Base-by-base conservation (phyloP, 2,113 vertebrate genomes). In the Bos taurus region DNA sequence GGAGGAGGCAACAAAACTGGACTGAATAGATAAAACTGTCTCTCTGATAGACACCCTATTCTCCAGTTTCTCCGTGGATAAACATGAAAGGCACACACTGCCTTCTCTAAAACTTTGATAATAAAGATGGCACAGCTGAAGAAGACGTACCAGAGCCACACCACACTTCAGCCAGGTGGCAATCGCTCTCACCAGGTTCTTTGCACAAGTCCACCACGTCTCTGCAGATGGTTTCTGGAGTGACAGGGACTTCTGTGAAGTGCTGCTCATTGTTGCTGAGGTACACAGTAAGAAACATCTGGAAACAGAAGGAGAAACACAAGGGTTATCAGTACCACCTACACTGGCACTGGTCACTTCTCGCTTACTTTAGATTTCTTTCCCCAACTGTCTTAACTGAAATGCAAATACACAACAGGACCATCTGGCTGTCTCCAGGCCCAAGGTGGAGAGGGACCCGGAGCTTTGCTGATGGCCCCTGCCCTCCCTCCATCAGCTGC, bases 241-340 rank as follows among this genome's bases (percentile, higher is more conserved):
- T 99, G 80, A 99, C 99, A 0, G 99, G 99, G 67, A 99, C 99
- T 99, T 99, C 99, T 0, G 99, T 99, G 98, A 99, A 99, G 98
- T 99, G 99, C 98, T 99, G 99, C 98, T 99, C 99, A 2, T 99
- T 99, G 99, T 99, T 99, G 98, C 99, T 99, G 99, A 99, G 99
- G 99, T 99, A 99, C 97, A 99, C 99, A 0, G 99, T 99, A 95
- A 99, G 99, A 98, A 99, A 99, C 99, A 99, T 99, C 99, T 99
- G 95, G 43, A 98, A 95, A 17, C 97, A 97, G 33, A 98, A 71
- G 97, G 60, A 74, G 50, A 96, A 48, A 91, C 89, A 64, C 33
- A 67, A 26, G 0, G 0, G 54, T 98, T 85, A 98, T 11, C 8
- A 28, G 56, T 19, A 21, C 57, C 6, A 11, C 28, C 93, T 60